Evolutionary conservation across 2,888 invertebrate genomes (phyloP).

Genomic region (Oscheius sp.): DNA sequence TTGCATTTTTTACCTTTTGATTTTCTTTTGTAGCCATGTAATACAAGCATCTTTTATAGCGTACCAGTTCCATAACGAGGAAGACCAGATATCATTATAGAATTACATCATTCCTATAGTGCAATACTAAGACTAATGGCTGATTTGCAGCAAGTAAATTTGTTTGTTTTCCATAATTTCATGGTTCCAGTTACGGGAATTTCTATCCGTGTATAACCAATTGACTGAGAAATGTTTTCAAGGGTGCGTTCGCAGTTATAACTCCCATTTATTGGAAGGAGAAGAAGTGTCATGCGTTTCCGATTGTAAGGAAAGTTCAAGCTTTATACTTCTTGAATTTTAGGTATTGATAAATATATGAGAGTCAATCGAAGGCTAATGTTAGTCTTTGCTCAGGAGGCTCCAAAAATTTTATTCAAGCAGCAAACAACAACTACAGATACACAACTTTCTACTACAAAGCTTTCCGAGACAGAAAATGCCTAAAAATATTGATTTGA

Average conservation of each 20-base stretch:
- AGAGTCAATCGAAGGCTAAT: slow-evolving; percentile 69
- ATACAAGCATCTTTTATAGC: too few species aligned
- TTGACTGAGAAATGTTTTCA: slow-evolving; percentile 69
- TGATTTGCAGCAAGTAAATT: slow-evolving; percentile 29
- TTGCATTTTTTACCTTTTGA: too few species aligned
- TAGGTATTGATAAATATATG: slow-evolving; percentile 71
- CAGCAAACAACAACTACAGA: slow-evolving; percentile 53
- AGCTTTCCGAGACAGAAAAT: slow-evolving; percentile 7
- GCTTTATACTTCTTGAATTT: slow-evolving; percentile 27
- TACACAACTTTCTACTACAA: slow-evolving; percentile 22
- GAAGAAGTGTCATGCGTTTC: slow-evolving; percentile 60
- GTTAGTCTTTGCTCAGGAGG: slow-evolving; percentile 67
- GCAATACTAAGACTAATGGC: neutral
- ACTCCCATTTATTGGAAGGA: slow-evolving; percentile 48
- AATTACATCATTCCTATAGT: neutral
- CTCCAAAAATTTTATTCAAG: slow-evolving; percentile 65
- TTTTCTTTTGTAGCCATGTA: too few species aligned
- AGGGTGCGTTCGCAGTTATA: slow-evolving; percentile 66
- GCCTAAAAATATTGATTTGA: neutral
- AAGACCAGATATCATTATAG: neutral
- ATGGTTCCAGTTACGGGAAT: slow-evolving; percentile 64
- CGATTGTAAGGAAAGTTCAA: slow-evolving; percentile 48
- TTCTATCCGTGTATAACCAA: slow-evolving; percentile 70
- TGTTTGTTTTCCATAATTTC: neutral
- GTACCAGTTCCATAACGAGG: too few species aligned